Evolutionary conservation across 2,888 invertebrate genomes (phyloP).

Genomic region (Stenichneumon culpator): DNA sequence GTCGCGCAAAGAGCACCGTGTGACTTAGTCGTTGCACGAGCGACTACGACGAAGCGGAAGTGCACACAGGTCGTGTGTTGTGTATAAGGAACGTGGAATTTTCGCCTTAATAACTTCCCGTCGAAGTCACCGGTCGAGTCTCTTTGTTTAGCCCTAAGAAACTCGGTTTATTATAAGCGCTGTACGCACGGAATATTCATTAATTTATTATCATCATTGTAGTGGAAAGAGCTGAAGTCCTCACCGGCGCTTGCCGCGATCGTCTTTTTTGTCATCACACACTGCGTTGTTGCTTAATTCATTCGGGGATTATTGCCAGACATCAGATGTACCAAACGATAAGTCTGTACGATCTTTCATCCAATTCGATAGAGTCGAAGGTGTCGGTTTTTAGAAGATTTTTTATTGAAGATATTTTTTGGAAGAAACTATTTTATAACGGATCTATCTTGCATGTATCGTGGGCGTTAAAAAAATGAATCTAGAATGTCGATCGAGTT

Average conservation of each 20-base stretch:
- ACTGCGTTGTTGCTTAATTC: not conserved
- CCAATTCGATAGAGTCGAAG: not conserved
- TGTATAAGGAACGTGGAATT: conserved; percentile 73
- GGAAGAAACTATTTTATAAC: no score
- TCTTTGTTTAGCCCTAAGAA: conserved; percentile 2
- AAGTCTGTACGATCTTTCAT: not conserved
- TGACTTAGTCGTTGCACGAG: conserved; percentile 61
- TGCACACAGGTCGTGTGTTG: conserved; percentile 30
- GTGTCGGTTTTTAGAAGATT: not conserved
- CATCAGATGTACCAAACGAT: no score
- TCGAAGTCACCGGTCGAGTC: conserved; percentile 29
- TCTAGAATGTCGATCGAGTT: no score
- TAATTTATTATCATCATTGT: not conserved
- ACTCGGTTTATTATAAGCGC: not conserved
- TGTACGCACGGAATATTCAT: not conserved
- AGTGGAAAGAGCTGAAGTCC: no score
- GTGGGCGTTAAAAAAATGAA: no score
- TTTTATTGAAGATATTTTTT: not conserved
- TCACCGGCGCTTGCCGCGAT: not conserved
- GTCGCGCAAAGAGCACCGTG: not conserved
- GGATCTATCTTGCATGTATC: no score
- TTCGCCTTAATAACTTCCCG: conserved; percentile 75
- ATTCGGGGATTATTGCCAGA: not conserved
- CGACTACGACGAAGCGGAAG: conserved; percentile 53
- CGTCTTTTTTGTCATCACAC: not conserved